phyloP scores from a whole-genome alignment of 2,797 vertebrate genomes.

The Myripristis jacobus region DNA sequence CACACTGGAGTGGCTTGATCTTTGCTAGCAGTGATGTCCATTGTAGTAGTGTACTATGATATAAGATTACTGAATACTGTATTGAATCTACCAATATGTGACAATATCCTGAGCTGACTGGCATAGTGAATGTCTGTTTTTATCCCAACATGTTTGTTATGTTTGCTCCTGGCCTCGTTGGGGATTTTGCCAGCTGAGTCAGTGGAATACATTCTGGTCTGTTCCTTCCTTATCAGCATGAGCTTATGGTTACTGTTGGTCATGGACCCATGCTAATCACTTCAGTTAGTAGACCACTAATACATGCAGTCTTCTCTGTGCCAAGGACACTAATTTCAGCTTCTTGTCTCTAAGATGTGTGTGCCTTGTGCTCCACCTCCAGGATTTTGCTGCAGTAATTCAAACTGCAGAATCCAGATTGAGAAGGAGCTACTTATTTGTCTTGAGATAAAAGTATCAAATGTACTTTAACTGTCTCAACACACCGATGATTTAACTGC shows the following conservation, averaged over 20 bases:
- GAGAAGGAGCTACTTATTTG: too few relatives aligned
- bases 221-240: constrained; percentile 40
- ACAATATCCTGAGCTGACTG: constrained; percentile 6
- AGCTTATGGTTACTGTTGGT: constrained; percentile 15
- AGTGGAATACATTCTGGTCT: constrained; percentile 21
- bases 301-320: background rate
- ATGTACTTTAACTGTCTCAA: background rate
- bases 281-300: background rate
- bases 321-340: background rate
- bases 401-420: background rate
- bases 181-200: constrained; percentile 59
- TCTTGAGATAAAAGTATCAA: too few relatives aligned
- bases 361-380: background rate
- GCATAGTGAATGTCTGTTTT: constrained; percentile 43
- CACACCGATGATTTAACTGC: background rate
- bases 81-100: background rate
- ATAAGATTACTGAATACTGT: background rate
- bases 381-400: background rate
- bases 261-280: constrained; percentile 6
- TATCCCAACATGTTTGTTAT: constrained; percentile 7
- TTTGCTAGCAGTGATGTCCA: too few relatives aligned
- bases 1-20: too few relatives aligned
- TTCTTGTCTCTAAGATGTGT: background rate
- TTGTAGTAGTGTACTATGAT: background rate
- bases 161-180: constrained; percentile 30